Base-by-base conservation (phyloP, 2,113 vertebrate species). In the Lichenostomus cassidix region DNA sequence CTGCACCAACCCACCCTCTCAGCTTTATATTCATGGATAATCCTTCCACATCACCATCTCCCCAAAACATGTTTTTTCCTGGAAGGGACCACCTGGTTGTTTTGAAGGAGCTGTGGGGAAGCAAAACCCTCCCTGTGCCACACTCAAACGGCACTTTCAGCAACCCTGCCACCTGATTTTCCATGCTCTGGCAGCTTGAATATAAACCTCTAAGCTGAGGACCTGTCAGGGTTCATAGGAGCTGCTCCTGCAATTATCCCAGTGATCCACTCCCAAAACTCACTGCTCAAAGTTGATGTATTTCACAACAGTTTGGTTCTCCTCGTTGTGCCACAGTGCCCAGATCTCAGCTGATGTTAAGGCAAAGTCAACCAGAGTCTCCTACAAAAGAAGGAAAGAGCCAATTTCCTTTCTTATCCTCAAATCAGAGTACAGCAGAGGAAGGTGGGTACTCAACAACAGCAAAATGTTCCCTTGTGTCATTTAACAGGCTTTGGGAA, bases 251-350 rank as follows among this genome's bases (percentile, higher is more conserved):
- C 42, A 63, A 33, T 16, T 10, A 35, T 19, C 42, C 46, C 56
- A 64, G 24, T 15, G 2, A 76, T 7, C 9, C 21, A 12, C 10
- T 5, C 18, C 35, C 15, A 44, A 75, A 77, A 97, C 98, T 96
- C 92, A 99, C 99, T 99, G 98, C 82, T 99, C 99, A 84, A 99
- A 99, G 97, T 99, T 99, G 97, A 99, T 99, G 97, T 99, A 99
- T 94, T 99, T 99, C 95, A 99, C 98, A 33, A 98, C 91, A 0
- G 98, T 98, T 68, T 98, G 97, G 91, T 98, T 99, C 83, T 99
- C 98, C n/a, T 99, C 99, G 1, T 99, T 99, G 52, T 99, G 97
- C 99, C 99, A 99, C 58, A 99, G 96, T 2, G 97, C 99, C 99
- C 99, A 99, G 90, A 99, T 97, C 71, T 99, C 99, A 0, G 98